Conservation (phyloP, 2,888 invertebrate genomes). For the Apoda limacodes region DNA sequence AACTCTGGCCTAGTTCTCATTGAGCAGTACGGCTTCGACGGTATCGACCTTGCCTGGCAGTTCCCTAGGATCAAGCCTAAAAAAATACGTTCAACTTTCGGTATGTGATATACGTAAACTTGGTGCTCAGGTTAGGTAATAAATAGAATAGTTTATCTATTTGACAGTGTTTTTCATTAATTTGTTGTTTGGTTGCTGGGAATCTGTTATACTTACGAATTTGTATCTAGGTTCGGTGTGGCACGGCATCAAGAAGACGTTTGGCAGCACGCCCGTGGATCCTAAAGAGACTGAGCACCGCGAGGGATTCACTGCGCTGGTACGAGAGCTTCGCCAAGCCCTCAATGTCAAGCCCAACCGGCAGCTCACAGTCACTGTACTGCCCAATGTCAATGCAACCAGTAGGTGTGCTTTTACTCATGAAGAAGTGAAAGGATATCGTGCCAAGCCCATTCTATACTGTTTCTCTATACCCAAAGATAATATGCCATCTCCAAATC, state of each 20-base stretch:
- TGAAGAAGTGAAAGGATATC: no score
- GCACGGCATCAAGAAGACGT: constrained; percentile 82
- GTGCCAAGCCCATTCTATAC: no score
- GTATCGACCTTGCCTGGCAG: constrained; percentile 89
- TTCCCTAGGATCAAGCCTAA: constrained; percentile 84
- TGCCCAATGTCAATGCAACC: constrained; percentile 82
- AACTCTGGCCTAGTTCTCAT: constrained; percentile 79
- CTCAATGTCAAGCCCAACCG: constrained; percentile 77
- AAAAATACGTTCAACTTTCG: constrained; percentile 76
- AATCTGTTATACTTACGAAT: no score
- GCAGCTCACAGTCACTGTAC: constrained; percentile 74
- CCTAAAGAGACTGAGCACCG: constrained; percentile 85
- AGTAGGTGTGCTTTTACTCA: no score
- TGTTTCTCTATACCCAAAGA: no score
- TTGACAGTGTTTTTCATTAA: no score
- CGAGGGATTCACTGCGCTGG: constrained; percentile 81
- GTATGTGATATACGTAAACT: constrained; percentile 44
- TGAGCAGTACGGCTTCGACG: constrained; percentile 86
- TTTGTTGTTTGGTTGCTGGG: no score
- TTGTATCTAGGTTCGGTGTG: constrained; percentile 69
- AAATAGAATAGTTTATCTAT: no score
- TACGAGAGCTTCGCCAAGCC: constrained; percentile 79
- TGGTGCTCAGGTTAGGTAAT: neutral
- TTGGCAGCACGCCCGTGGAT: constrained; percentile 79
- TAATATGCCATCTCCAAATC: no score